Evolutionary conservation across 2,888 invertebrate species (phyloP), one percentile per base, ranked within the genome.

Genomic region (Macaria notata): DNA sequence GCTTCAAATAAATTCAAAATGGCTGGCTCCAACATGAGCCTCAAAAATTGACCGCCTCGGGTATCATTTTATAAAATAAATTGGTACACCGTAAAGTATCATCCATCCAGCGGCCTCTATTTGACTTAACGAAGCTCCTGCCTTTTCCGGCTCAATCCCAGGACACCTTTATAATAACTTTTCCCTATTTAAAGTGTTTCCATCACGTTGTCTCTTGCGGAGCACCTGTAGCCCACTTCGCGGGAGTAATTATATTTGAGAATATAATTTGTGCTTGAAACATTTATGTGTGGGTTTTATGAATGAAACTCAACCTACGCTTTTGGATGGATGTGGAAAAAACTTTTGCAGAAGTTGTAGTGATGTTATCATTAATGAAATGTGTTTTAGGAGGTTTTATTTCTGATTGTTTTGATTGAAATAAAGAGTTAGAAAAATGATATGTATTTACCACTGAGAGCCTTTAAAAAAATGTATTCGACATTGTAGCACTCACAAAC

Each of bases 151-250:
- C 65, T 59, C 56, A 58, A 63, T 63, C 57, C 63, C 29, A 53
- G 53, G 58, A 52, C 54, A 63, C 62, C 60, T 54, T 60, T 52
- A 62, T 62, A 60, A 63, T 62, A 63, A 65, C 57, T 61, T 65
- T 63, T 60, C 61, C 60, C 61, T 57, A 64, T 65, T 65, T 63
- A 63, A 65, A 65, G 61, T 61, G 61, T 65, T 62, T 63, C 63
- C 63, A 64, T 65, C 64, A 64, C 63, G 61, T 63, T 62, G 61
- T 59, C 59, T 59, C 57, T 65, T 56, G 58, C 53, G 53, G 46
- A 54, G 62, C 64, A 68, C 63, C 65, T 65, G 63, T 57, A 67
- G 50, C 54, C 54, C 61, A 59, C 59, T 42, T 55, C 41, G 38
- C 41, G 36, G 9, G 59, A 61, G 53, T 50, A 63, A 62, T 63